Percentiles rank a stretch among this genome's conserved stretches.
Evolutionary conservation across 2,888 invertebrate species (phyloP).

Genomic region (Gandaritis pyraliata): DNA sequence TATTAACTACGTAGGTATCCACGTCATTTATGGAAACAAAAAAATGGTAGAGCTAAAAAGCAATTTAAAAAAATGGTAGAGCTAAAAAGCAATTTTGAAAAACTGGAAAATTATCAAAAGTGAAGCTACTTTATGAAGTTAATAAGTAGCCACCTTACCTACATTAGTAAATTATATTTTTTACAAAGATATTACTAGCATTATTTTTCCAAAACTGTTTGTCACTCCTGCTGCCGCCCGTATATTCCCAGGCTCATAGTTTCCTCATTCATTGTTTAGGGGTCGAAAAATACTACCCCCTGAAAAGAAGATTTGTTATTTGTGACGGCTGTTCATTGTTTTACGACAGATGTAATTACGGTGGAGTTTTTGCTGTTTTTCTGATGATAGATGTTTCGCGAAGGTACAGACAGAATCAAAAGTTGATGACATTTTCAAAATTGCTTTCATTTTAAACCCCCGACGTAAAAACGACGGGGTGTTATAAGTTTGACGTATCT

Average conservation of each 20-base stretch:
- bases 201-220: not conserved
- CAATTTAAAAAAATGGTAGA: too few species aligned
- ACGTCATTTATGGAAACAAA: too few species aligned
- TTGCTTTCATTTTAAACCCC: not conserved
- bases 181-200: too few species aligned
- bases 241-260: conserved; percentile 62
- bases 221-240: conserved; percentile 35
- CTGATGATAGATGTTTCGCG: conserved; percentile 32
- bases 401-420: not conserved
- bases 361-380: conserved; percentile 33
- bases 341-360: conserved; percentile 52
- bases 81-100: too few species aligned
- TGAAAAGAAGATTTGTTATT: conserved; percentile 49
- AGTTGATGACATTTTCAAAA: not conserved
- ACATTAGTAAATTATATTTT: too few species aligned
- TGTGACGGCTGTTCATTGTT: conserved; percentile 49
- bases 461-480: too few species aligned
- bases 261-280: conserved; percentile 64
- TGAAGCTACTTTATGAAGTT: too few species aligned
- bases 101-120: too few species aligned
- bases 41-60: too few species aligned
- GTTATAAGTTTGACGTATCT: not conserved
- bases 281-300: conserved; percentile 39
- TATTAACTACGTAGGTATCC: too few species aligned
- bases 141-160: too few species aligned